Evolutionary conservation across 1,140 invertebrate genomes (phyloP), one percentile per base, ranked within the genome.

Genomic region (Trialeurodes vaporariorum): DNA sequence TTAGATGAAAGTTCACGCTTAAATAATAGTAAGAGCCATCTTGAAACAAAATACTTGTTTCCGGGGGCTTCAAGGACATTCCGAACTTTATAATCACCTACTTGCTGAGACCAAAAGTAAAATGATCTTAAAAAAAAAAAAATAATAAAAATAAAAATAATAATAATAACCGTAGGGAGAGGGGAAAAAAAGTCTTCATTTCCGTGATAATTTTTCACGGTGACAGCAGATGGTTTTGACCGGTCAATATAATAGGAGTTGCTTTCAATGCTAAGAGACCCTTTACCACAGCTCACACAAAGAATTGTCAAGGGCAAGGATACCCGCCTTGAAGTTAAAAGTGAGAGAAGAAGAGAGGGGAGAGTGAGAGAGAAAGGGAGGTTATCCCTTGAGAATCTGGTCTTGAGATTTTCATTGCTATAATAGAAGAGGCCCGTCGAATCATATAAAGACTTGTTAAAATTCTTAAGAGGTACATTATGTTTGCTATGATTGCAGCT

Each of bases 401-500:
- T 49, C 34, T 49, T 49, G 34, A 49, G 34, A 49, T 49, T 49
- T 49, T n/a, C n/a, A n/a, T n/a, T n/a, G n/a, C n/a, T n/a, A n/a
- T n/a, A n/a, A n/a, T n/a, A n/a, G n/a, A n/a, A n/a, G n/a, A n/a
- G n/a, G n/a, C n/a, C 34, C 5, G 34, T 9, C 5, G 17, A 17
- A 5, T 49, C 34, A 17, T 9, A 49, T 49, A 49, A 49, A 49
- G 34, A 49, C 34, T 49, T 49, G 34, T 49, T 49, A 49, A 49
- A 49, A 49, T 49, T 49, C 34, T 49, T 49, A 49, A 49, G 34
- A 49, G 34, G 34, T 49, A 49, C 34, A 49, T 49, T 49, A 49
- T 49, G 34, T 49, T 49, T 49, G 34, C 34, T 49, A 49, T 49
- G 34, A 49, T 49, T 49, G 34, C 34, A 49, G 34, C 34, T 49